These are phyloP conservation scores for Microtus montanus DNA, from an alignment of 2,113 vertebrate species.

Conservation along the genomic window DNA sequence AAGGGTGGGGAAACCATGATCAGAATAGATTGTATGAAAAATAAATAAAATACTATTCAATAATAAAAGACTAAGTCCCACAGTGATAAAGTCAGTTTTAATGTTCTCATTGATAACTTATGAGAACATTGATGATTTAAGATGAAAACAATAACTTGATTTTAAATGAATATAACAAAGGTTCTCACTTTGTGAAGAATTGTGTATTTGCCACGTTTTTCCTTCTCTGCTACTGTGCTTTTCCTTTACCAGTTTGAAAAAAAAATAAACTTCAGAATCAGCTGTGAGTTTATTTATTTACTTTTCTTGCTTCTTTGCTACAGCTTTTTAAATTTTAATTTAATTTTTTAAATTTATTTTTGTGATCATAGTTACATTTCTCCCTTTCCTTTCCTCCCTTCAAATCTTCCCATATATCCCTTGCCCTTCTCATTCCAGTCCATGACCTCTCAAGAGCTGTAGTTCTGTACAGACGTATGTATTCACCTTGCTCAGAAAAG, in stretches of 20 bases:
- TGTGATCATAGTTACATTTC: neutral
- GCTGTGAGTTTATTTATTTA: neutral
- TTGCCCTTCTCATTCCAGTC: neutral
- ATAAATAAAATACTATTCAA: neutral
- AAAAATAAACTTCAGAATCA: neutral
- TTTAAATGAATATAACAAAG: neutral
- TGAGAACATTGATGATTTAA: neutral
- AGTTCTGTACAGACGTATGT: neutral
- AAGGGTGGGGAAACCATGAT: no score
- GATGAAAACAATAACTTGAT: neutral
- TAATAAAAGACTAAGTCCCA: neutral
- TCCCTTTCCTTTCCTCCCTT: neutral
- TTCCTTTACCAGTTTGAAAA: neutral
- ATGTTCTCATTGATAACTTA: neutral
- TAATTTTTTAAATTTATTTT: neutral
- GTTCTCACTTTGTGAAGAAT: neutral
- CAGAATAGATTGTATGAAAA: neutral
- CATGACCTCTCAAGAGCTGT: neutral
- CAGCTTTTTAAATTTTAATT: neutral
- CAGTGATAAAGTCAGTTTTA: neutral
- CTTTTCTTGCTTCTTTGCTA: neutral
- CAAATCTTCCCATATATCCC: no score
- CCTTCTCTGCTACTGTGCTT: neutral
- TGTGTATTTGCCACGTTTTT: neutral
- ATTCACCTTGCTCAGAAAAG: neutral